Evolutionary conservation across 2,888 invertebrate species (phyloP), one percentile per base, ranked within the genome.

Genomic region (Cyrtodaria siliqua): DNA sequence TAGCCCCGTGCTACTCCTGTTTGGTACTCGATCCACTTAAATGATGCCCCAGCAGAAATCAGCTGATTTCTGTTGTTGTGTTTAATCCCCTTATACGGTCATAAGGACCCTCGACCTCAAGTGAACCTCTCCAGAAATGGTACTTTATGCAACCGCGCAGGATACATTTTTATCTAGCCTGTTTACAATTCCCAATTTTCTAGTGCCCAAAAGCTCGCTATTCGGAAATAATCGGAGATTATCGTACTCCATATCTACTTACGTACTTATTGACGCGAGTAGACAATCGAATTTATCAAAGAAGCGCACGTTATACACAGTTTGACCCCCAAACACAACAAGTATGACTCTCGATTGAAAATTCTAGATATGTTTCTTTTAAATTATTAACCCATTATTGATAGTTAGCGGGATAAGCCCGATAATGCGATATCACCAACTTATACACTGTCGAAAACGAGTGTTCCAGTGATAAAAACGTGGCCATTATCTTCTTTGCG

Each of bases 231-330:
- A 69, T 69, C 68, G 60, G 29, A 14, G 53, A 55, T 69, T 69
- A 69, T 69, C 68, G 60, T 24, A 33, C 23, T 53, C 53, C 44
- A 47, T 69, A 69, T 69, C 68, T 27, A 52, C 42, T 33, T 27
- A 18, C 16, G 60, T 40, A 61, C 50, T 62, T 57, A 24, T 33
- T 68, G 62, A 52, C 68, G 68, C 62, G 63, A 59, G 63, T 33
- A 18, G 27, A 68, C 68, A 63, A 74, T 67, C 74, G 57, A 40
- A 20, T 20, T 68, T 74, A 68, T 68, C 74, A 66, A 57, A 55
- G 20, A 6, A 40, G 52, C 72, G 52, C 72, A 72, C 72, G 72
- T 66, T 60, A 64, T 52, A 44, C 66, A 52, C 49, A 59, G 61
- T 60, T 57, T 60, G 60, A 47, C 42, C 60, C 56, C 56, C 9